Evolutionary conservation across 2,113 vertebrate genomes (phyloP), one percentile per base, ranked within the genome.

Genomic region (Eptesicus fuscus): DNA sequence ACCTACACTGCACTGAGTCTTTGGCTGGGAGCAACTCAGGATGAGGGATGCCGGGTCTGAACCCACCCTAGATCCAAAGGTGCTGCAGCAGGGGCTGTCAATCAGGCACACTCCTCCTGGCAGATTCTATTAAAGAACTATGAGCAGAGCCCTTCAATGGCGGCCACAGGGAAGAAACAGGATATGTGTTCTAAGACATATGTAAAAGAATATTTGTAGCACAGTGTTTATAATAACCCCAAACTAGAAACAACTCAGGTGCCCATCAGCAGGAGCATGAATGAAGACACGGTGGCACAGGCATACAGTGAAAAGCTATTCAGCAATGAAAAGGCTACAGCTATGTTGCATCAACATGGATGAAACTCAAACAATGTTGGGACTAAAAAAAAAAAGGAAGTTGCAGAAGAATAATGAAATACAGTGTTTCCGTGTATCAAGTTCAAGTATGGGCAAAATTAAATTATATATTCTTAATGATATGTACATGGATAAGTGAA

Each of bases 371-470:
- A 85, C 7, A 30, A 25, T 1, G 5, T 20, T 89, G 28, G 0
- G 0, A 5, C 32, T 13, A 18, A 59, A 53, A 53, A 37, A 37
- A 47, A 32, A n/a, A 73, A 42, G 42, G 47, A 80, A 32, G 13
- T 84, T 47, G 42, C n/a, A 61, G 30, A 51, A 80, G 59, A 61
- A 32, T 22, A 44, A 40, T 10, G 9, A 35, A 63, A n/a, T 61
- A 44, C 17, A 22, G 25, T 7, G n/a, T 44, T 85, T 85, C 49
- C 22, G 13, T 89, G 73, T 22, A 79, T 63, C 30, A 76, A 61
- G 22, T 80, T 94, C 40, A 84, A 80, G 12, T n/a, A 49, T 18
- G 59, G 56, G 18, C 20, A 63, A 94, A 82, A 82, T 86, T 76
- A 96, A 82, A 44, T n/a, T 37, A 37, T 6, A 10, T 42, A 14